Evolutionary conservation across 2,113 vertebrate species (phyloP), one percentile per base, ranked within the genome.

Genomic region (Oostethus manadensis): DNA sequence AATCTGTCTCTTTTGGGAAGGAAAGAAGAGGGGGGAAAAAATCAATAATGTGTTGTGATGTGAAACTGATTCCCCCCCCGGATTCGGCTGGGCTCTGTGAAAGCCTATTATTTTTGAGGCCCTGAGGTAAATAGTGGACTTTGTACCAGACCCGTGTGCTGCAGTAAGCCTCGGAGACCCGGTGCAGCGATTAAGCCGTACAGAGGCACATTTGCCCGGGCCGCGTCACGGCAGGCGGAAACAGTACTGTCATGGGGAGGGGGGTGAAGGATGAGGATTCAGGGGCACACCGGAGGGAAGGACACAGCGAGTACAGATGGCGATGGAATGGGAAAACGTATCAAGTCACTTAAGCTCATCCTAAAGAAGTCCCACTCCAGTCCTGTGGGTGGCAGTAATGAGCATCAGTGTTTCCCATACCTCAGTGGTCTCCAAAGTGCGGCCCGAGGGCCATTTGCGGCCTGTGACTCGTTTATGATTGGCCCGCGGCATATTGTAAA

Each of bases 1-100:
- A 83, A 82, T 60, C 20, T 68, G 70, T 80, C 78, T 73, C 73
- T 82, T 87, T 86, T 76, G 44, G 73, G 77, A 60, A 45, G 14
- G n/a, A 26, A 17, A 44, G 42, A 29, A 61, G 60, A n/a, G 49
- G 8, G 10, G 16, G 7, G n/a, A 47, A 11, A 51, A 60, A 80
- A 88, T 90, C 88, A 89, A 88, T 90, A 91, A 89, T 88, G 81
- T 87, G 79, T 87, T 89, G 78, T 88, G 85, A 91, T 89, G 86
- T 89, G 88, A 89, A 86, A 83, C 78, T 88, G 83, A 87, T 86
- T 87, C 83, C 81, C 87, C n/a, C 80, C 71, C 73, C 82, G 88
- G 86, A 78, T 83, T 80, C 73, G 49, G 68, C 67, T 62, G 69
- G 76, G 73, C 82, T 82, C 66, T 64, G 83, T 72, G 76, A 22